Base-by-base conservation (phyloP, 2,113 vertebrate genomes). In the Elgaria multicarinata region DNA sequence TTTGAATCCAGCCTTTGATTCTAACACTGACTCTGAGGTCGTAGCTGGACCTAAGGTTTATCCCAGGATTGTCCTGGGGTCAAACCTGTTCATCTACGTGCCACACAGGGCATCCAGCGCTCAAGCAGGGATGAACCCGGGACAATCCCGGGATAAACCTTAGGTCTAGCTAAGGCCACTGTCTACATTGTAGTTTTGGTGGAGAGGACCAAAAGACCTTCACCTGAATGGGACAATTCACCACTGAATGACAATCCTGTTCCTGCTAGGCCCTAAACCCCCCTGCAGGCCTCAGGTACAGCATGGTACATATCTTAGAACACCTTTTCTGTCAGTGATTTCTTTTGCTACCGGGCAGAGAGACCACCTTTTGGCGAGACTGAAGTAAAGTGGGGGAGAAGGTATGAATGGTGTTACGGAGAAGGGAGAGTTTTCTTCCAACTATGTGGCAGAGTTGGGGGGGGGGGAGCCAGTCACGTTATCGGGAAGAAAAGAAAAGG, bases 341-440 rank as follows among this genome's bases (percentile, higher is more conserved):
- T 46, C 13, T 66, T n/a, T 44, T 31, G 64, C 22, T 36, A 8
- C 50, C 22, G 9, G 16, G 62, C 46, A 2, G 39, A 26, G 53
- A 7, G 22, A 24, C 31, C 53, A 28, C n/a, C 39, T 53, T 85
- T 22, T 69, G 36, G 14, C 90, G 88, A 74, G 39, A 53, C 0
- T 0, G 50, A 44, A 71, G 1, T 10, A 46, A 62, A n/a, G n/a
- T 3, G 2, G 39, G 36, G 89, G 8, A 0, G 7, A 0, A n/a
- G 90, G 83, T n/a, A 7, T 69, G 78, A 31, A 89, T 87, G 83
- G 76, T 75, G 79, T 92, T 85, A 78, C 67, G 55, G 90, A 42
- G 90, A 78, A 81, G 83, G 91, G 78, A 86, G 74, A 36, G 75
- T 58, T 69, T 55, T 77, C 82, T 82, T 90, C 91, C 91, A 90